Evolutionary conservation across 2,113 vertebrate species (phyloP).

Genomic region (Apteryx owenii): DNA sequence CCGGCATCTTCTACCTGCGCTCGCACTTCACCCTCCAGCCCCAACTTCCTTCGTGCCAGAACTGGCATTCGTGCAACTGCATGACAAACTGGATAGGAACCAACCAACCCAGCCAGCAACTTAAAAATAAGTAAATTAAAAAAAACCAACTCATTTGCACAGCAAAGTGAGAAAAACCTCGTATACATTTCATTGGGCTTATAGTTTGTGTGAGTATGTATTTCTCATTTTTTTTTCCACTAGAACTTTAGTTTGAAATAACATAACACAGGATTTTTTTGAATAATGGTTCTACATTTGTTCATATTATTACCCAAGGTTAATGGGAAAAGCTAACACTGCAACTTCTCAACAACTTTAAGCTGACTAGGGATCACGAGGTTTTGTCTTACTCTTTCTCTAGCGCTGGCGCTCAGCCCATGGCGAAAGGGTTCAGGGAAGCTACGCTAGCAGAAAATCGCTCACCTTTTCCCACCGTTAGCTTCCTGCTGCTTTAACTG

Average conservation of each 20-base stretch:
- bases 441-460: not conserved
- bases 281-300: not conserved
- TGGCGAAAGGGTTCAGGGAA: accelerated
- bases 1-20: not conserved
- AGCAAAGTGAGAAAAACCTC: no score
- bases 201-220: no score
- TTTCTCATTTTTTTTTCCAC: not conserved
- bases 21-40: not conserved
- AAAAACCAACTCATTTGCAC: not conserved
- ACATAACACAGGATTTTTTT: not conserved
- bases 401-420: not conserved
- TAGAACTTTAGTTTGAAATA: not conserved
- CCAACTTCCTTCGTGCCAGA: not conserved
- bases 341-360: not conserved
- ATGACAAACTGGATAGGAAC: not conserved
- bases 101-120: not conserved
- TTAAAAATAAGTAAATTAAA: no score
- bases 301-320: not conserved
- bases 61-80: accelerated
- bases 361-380: not conserved
- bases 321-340: not conserved
- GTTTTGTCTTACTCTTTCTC: not conserved
- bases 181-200: no score
- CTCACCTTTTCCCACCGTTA: not conserved
- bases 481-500: not conserved